These are phyloP conservation scores for Xanthia togata DNA, from an alignment of 2,888 invertebrate species.

Conservation along the genomic window DNA sequence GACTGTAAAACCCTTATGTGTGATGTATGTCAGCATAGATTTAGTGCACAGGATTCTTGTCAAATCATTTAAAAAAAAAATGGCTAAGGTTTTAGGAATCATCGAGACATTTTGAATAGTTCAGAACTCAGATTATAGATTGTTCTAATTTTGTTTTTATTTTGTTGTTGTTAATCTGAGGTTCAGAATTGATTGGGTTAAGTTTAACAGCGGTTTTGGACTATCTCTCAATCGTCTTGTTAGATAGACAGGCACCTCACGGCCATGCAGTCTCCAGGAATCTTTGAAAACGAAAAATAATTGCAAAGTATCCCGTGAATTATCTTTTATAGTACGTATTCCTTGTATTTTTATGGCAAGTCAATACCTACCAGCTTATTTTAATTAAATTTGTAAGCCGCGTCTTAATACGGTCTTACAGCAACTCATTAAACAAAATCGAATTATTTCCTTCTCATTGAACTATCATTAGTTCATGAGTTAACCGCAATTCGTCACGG, in stretches of 20 bases:
- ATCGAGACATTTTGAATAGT: constrained; percentile 2
- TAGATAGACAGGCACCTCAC: background rate
- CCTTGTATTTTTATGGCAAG: background rate
- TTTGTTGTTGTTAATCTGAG: no score
- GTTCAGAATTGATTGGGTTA: constrained; percentile 2
- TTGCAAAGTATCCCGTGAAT: background rate
- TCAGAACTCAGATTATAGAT: no score
- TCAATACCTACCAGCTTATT: background rate
- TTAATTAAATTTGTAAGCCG: background rate
- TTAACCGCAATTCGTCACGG: constrained; percentile 47
- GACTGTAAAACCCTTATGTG: no score
- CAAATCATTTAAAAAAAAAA: no score
- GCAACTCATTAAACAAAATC: constrained; percentile 12
- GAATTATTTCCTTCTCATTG: constrained; percentile 41
- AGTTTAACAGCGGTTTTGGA: background rate
- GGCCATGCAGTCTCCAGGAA: background rate
- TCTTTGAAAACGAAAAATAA: background rate
- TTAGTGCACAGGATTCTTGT: no score
- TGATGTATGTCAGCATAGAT: no score
- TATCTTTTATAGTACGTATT: background rate
- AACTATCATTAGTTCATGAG: constrained; percentile 27
- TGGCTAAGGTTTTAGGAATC: constrained; percentile 14
- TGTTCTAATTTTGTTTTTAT: no score
- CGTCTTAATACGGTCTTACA: background rate
- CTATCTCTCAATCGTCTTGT: background rate